Base-by-base conservation (phyloP, 2,888 invertebrate genomes). In the Calephelis perditalis region DNA sequence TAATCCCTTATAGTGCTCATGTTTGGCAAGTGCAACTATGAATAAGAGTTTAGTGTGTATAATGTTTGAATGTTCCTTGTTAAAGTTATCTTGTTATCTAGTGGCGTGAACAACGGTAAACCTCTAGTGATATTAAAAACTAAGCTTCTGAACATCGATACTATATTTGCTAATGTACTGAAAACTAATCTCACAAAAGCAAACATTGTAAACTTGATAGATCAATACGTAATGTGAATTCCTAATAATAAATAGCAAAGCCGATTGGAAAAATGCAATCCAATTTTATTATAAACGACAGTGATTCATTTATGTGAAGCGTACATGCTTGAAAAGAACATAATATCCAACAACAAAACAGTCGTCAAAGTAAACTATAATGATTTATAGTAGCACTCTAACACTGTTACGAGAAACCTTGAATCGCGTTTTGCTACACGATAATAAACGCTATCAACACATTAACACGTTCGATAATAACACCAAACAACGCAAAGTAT, bases 371-470 rank as follows among this genome's bases (percentile, higher is more conserved):
- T 26, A 35, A 12, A 8, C 52, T 26, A 52, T 52, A 26, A 52
- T 52, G 52, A 52, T 52, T 52, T 52, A 52, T 52, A 9, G 8
- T 9, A 12, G 26, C 12, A 52, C 15, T 52, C 6, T 52, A 35
- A 52, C 26, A 9, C 10, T 35, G 49, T 26, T 3, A 26, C 26
- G 49, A 52, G 49, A 9, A 49, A 52, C 49, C 49, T 52, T 52
- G 49, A 49, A 15, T 7, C 49, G 26, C 26, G 49, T 26, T 47
- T 26, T 52, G 49, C 49, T 10, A 52, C 49, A 52, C 49, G 49
- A 52, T 52, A 52, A 52, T 26, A 52, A 52, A 52, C 35, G 8
- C 35, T 52, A 52, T 52, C 49, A 52, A 52, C 49, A 52, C 49
- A 52, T 52, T 52, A 35, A 52, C 26, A 52, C 49, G 26, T 35